These are phyloP conservation scores for Orchesellides sinensis DNA, from an alignment of 2,888 invertebrate genomes.

Conservation along the genomic window DNA sequence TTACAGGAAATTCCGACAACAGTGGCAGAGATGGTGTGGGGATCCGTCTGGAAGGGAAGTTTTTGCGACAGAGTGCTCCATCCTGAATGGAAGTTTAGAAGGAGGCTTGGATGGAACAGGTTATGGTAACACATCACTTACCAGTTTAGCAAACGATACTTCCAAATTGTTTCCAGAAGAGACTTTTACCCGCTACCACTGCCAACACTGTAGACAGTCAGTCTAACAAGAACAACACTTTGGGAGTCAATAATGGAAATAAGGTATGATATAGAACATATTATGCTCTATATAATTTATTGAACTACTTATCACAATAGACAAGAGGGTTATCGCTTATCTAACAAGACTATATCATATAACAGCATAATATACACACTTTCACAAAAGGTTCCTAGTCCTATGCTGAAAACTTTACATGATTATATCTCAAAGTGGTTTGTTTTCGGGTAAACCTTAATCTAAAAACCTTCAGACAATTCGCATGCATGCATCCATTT, in stretches of 20 bases:
- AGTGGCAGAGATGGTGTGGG: conserved; percentile 62
- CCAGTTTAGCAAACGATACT: conserved; percentile 34
- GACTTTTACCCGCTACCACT: conserved; percentile 80
- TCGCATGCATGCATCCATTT: conserved; percentile 4
- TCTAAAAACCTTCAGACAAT: conserved; percentile 3
- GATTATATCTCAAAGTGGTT: not conserved
- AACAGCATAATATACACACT: too few relatives aligned
- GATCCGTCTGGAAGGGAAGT: conserved; percentile 61
- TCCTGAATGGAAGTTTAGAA: conserved; percentile 69
- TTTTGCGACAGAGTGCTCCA: conserved; percentile 71
- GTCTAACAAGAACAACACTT: conserved; percentile 63
- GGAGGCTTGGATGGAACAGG: conserved; percentile 50
- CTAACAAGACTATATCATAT: too few relatives aligned
- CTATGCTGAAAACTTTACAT: too few relatives aligned
- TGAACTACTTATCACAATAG: too few relatives aligned
- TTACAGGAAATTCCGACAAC: conserved; percentile 69
- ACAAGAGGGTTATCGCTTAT: too few relatives aligned
- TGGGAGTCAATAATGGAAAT: conserved; percentile 72
- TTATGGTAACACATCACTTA: conserved; percentile 39
- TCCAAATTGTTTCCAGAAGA: conserved; percentile 47
- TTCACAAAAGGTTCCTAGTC: not conserved
- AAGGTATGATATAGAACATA: conserved; percentile 67
- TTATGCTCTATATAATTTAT: too few relatives aligned
- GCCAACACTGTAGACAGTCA: conserved; percentile 80
- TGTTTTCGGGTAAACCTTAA: too few relatives aligned